Evolutionary conservation across 2,797 vertebrate genomes (phyloP).

Genomic region (Garrulus glandarius): DNA sequence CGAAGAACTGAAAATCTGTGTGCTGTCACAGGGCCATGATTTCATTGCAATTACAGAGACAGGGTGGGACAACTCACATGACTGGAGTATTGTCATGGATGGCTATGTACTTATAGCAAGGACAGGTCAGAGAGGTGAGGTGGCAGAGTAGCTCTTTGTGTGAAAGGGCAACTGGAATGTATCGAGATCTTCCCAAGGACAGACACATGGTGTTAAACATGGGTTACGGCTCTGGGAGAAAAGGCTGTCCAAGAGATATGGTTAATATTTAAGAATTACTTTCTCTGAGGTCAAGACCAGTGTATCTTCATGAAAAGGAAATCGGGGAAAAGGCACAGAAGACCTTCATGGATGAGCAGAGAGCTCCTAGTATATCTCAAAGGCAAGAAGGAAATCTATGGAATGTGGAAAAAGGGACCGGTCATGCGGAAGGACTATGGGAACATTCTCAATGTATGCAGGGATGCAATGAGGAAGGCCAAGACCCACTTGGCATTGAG

Average conservation of each 20-base stretch:
- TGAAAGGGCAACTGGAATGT: not conserved
- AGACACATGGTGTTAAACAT: not conserved
- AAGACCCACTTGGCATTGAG: not conserved
- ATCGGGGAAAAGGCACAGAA: not conserved
- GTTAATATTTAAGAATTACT: not conserved
- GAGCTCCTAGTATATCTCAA: not conserved
- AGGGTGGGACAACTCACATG: not conserved
- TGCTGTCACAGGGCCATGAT: not conserved
- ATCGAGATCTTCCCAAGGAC: rapidly evolving
- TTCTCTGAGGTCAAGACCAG: not conserved
- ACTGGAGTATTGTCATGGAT: not conserved
- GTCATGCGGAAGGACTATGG: not conserved
- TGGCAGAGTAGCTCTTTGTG: not conserved
- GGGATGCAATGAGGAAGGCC: not conserved
- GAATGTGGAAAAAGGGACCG: not conserved
- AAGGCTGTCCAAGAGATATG: not conserved
- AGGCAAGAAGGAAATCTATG: not conserved
- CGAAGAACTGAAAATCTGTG: not conserved
- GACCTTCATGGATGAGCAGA: not conserved
- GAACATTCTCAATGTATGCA: not conserved
- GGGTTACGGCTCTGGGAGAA: no score
- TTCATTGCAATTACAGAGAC: not conserved
- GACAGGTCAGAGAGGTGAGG: not conserved
- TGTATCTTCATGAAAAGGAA: not conserved
- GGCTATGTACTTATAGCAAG: not conserved